Conservation (phyloP, 2,113 vertebrate genomes). For the Rousettus leschenaultii region DNA sequence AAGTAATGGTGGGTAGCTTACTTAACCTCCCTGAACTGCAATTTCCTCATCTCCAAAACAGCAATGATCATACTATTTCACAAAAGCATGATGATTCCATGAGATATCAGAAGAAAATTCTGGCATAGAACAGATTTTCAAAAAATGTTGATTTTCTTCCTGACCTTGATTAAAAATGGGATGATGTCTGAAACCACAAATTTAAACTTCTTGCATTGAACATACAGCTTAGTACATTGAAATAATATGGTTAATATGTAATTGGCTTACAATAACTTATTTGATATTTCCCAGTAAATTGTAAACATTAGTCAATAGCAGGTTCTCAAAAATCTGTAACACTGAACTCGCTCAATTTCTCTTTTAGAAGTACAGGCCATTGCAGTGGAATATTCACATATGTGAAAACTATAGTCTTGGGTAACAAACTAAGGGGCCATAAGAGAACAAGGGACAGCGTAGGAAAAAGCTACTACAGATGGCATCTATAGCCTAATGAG, state of each 20-base stretch:
- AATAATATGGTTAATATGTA: background rate
- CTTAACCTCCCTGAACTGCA: background rate
- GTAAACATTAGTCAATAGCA: background rate
- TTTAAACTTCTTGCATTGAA: background rate
- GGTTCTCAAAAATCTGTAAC: background rate
- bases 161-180: background rate
- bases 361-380: background rate
- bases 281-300: background rate
- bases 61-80: background rate
- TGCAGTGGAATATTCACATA: background rate
- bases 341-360: background rate
- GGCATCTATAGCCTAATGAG: background rate
- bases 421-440: background rate
- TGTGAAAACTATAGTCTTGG: background rate
- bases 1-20: background rate
- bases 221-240: background rate
- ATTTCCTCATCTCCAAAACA: background rate
- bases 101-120: background rate
- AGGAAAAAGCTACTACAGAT: background rate
- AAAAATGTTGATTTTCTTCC: background rate
- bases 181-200: background rate
- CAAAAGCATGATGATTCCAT: background rate
- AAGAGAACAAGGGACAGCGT: background rate
- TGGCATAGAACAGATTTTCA: background rate
- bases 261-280: background rate